Evolutionary conservation across 2,888 invertebrate species (phyloP), one percentile per base, ranked within the genome.

Genomic region (Volucella bombylans): DNA sequence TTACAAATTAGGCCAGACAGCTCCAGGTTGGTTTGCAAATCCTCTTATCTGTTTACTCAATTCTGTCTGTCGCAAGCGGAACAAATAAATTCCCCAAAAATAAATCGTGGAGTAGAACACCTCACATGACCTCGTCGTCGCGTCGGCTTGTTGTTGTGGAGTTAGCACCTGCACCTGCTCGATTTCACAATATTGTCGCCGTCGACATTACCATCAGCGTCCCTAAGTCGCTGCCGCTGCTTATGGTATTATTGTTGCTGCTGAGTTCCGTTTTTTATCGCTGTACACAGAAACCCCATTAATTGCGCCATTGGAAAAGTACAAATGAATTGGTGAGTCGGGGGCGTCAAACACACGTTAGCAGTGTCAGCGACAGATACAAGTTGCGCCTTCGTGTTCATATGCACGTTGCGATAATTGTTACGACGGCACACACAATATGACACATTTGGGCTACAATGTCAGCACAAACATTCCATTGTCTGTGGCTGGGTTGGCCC

Each of bases 221-320:
- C n/a, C n/a, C 3, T 9, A n/a, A 38, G 39, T 15, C 67, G 52
- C 12, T n/a, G 18, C 18, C 18, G 18, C 18, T 23, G 18, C 3
- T 23, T 23, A 23, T 23, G 72, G 8, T 31, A 6, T 31, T 31
- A 31, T 31, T 31, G 31, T 31, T 18, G 31, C 41, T 41, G 8
- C 39, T 43, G 50, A 38, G 61, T 79, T 78, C 31, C 62, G 45
- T 52, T 65, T 64, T 74, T 72, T 72, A 74, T 73, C 74, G 61
- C 12, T 64, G 69, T 74, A 83, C 83, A 83, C 83, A 71, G 67
- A 83, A 79, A 71, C 31, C 65, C 74, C 79, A 80, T 83, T 83
- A 80, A 83, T 80, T 83, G 74, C 59, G 71, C 65, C 79, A 80
- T 83, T 74, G 83, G 49, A 79, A 83, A 79, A 76, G 79, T 80